Percentiles rank a stretch among this genome's conserved stretches.
phyloP scores from a whole-genome alignment of 2,797 vertebrate species.

The Philypnodon macrostomus region DNA sequence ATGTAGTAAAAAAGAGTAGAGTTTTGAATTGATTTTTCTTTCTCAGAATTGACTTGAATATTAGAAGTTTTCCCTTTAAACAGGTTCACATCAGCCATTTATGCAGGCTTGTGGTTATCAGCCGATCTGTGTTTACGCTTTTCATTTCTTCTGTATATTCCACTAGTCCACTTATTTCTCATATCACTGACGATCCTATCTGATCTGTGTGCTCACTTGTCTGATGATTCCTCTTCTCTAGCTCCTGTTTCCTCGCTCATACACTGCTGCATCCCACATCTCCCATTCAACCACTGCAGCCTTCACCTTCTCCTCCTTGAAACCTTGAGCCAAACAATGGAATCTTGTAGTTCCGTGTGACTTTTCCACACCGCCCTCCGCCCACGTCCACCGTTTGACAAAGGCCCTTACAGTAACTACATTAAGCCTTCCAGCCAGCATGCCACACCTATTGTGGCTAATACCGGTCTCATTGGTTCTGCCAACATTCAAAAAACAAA shows the following conservation, averaged over 20 bases:
- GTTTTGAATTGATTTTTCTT: too few species aligned
- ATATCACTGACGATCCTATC: too few species aligned
- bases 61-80: too few species aligned
- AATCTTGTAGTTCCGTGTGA: constrained; percentile 52
- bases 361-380: too few species aligned
- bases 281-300: not conserved
- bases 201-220: not conserved
- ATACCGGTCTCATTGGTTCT: constrained; percentile 67
- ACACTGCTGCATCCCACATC: not conserved
- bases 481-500: constrained; percentile 70
- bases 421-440: constrained; percentile 71
- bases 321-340: constrained; percentile 42
- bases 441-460: constrained; percentile 64
- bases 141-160: not conserved
- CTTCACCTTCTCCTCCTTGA: constrained; percentile 24
- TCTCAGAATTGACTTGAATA: too few species aligned
- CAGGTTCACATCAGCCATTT: too few species aligned
- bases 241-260: not conserved
- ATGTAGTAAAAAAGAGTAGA: too few species aligned
- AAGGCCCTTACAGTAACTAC: constrained; percentile 66
- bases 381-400: constrained; percentile 60
- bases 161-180: not conserved
- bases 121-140: too few species aligned
- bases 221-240: not conserved
- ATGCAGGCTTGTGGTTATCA: too few species aligned